These are phyloP conservation scores for Sarcophaga subvicina DNA, from an alignment of 2,888 invertebrate species.

Conservation along the genomic window DNA sequence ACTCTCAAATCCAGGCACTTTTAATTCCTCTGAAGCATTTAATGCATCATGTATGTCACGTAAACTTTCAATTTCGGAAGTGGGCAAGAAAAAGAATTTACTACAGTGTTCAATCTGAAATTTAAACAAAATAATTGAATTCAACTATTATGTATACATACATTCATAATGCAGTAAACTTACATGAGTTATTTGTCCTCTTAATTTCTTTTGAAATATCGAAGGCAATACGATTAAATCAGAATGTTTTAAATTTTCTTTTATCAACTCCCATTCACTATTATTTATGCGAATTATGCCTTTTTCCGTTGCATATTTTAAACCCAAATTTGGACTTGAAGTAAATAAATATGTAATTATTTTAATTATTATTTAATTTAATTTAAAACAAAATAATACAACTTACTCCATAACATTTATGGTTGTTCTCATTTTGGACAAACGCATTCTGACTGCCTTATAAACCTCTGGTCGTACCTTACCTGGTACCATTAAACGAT, in stretches of 20 bases:
- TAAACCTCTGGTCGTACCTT: slow-evolving; percentile 87
- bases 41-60: slow-evolving; percentile 79
- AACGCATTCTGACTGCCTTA: slow-evolving; percentile 87
- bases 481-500: slow-evolving; percentile 83
- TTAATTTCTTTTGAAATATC: slow-evolving; percentile 82
- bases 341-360: slow-evolving; percentile 31
- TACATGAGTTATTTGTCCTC: slow-evolving; percentile 84
- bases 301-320: slow-evolving; percentile 81
- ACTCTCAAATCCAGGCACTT: slow-evolving; percentile 71
- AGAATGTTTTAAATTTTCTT: slow-evolving; percentile 77
- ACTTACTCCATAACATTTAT: slow-evolving; percentile 79
- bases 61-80: slow-evolving; percentile 74
- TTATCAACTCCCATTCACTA: slow-evolving; percentile 75
- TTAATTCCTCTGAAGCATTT: slow-evolving; percentile 78
- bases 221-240: slow-evolving; percentile 85
- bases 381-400: background rate
- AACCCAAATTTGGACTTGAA: slow-evolving; percentile 82
- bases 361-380: background rate
- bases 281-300: slow-evolving; percentile 76
- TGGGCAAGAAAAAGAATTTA: slow-evolving; percentile 80
- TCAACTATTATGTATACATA: background rate
- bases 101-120: slow-evolving; percentile 77
- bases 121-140: slow-evolving; percentile 16
- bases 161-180: slow-evolving; percentile 69
- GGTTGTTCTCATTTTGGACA: slow-evolving; percentile 79